Evolutionary conservation across 2,888 invertebrate species (phyloP), one percentile per base, ranked within the genome.

Genomic region (Adineta ricciae): DNA sequence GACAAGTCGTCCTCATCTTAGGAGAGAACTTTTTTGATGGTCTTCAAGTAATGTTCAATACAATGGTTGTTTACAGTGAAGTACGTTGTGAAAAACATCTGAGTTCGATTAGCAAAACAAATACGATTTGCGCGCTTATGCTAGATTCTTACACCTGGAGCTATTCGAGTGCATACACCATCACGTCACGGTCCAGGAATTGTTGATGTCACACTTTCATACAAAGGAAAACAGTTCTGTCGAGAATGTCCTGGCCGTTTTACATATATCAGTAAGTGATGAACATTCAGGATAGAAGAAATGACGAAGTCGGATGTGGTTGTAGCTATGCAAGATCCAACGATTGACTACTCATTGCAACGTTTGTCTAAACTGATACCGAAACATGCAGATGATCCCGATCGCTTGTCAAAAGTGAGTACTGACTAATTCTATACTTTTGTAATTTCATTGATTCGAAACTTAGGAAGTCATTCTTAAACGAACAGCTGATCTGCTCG

Each of bases 21-120:
- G 99, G 99, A 32, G 99, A 99, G 91, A 97, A 99, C 92, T 99
- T 99, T 93, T 98, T 98, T 91, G 99, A 99, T 89, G 98, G 99
- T 32, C 93, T 99, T 32, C 98, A 99, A 93, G 98, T 99, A 56
- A 96, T 97, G 56, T 99, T 99, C 89, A 99, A 99, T 46, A 96
- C 97, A 72, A 96, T 96, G 95, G 92, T 97, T 52, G 98, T 98
- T 82, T 99, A 98, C 98, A 97, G 97, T 90, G 99, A 99, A 94
- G 96, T 96, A 89, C 7, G 41, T 64, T 46, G 5, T 64, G 46
- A n/a, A n/a, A n/a, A n/a, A n/a, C n/a, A n/a, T n/a, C n/a, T n/a
- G n/a, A n/a, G n/a, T n/a, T n/a, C n/a, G n/a, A n/a, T n/a, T n/a
- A n/a, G n/a, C n/a, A n/a, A n/a, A n/a, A n/a, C n/a, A n/a, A n/a